phyloP scores from a whole-genome alignment of 2,797 vertebrate species.

The Myotis daubentonii region DNA sequence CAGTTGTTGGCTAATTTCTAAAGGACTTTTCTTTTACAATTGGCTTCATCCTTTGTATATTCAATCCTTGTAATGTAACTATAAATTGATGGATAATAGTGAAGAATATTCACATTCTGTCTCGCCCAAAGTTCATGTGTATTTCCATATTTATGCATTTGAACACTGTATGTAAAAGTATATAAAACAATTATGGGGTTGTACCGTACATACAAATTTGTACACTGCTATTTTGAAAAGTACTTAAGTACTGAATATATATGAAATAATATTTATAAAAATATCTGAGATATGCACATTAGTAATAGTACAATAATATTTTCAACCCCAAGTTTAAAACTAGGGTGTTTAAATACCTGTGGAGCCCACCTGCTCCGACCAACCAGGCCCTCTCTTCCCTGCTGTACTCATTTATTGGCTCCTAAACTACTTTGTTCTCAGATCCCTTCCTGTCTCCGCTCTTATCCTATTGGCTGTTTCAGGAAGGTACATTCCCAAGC shows the following conservation, averaged over 20 bases:
- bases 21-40: not conserved
- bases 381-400: not conserved
- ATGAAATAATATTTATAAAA: not conserved
- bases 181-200: not conserved
- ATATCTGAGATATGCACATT: not conserved
- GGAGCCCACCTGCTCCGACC: not conserved
- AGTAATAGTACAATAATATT: not conserved
- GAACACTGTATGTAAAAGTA: not conserved
- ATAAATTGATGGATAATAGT: not conserved
- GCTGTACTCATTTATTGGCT: not conserved
- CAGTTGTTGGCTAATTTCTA: not conserved
- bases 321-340: not conserved
- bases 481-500: not conserved
- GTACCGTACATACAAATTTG: not conserved
- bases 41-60: not conserved
- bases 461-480: not conserved
- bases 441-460: not conserved
- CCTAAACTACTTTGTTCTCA: not conserved
- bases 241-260: constrained; percentile 12
- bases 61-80: not conserved
- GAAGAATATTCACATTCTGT: not conserved
- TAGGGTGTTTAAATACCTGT: not conserved
- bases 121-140: not conserved
- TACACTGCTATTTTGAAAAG: not conserved
- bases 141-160: not conserved